Conservation (phyloP, 2,797 vertebrate genomes). For the Eleutherodactylus coqui region DNA sequence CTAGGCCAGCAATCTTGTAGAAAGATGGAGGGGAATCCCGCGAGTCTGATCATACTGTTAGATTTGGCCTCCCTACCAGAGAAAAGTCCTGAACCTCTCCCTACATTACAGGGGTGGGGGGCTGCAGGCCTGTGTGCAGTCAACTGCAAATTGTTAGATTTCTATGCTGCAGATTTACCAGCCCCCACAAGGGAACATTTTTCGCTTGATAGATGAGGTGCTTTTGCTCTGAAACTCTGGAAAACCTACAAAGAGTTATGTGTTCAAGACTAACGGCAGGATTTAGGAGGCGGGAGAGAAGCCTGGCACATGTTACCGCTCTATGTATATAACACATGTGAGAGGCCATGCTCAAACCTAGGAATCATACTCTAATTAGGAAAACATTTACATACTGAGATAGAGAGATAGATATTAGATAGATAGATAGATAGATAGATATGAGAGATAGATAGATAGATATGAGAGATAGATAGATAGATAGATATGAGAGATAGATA, state of each 20-base stretch:
- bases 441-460: too few relatives aligned
- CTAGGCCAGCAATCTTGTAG: not conserved
- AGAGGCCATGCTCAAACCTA: not conserved
- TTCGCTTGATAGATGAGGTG: conserved; percentile 58
- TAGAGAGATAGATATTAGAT: not conserved
- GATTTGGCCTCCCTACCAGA: not conserved
- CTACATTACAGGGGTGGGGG: conserved; percentile 6
- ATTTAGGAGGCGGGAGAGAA: conserved; percentile 20
- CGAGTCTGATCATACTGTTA: not conserved
- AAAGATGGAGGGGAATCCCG: not conserved
- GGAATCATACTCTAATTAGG: not conserved
- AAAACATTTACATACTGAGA: not conserved
- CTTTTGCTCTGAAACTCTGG: conserved; percentile 52
- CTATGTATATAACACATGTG: conserved; percentile 34
- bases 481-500: too few relatives aligned
- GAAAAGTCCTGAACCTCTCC: not conserved
- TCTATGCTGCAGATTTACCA: conserved; percentile 51
- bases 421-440: not conserved
- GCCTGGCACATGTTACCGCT: conserved; percentile 31
- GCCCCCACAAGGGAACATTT: conserved; percentile 57
- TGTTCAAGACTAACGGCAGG: conserved; percentile 49
- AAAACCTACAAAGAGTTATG: conserved; percentile 58
- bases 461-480: too few relatives aligned
- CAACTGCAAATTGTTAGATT: conserved; percentile 38
- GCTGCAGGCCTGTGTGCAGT: conserved; percentile 24